Percentiles rank a stretch among this genome's conserved stretches.
Evolutionary conservation across 2,888 invertebrate genomes (phyloP).

Genomic region (Mellilla xanthometata): DNA sequence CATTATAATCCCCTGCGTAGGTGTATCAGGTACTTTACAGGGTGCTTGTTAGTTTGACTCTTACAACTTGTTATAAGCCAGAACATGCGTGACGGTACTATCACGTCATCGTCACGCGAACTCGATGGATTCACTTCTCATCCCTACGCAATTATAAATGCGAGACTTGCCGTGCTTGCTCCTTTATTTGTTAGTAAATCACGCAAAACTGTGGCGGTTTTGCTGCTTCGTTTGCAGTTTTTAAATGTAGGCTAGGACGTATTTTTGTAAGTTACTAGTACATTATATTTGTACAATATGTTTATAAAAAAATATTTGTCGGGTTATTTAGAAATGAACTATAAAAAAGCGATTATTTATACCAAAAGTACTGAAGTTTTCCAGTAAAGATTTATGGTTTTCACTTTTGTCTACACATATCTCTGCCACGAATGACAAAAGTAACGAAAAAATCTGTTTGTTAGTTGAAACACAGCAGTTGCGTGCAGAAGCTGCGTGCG

Average conservation of each 20-base stretch:
- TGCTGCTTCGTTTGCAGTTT: too few species aligned
- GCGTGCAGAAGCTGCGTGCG: constrained; percentile 77
- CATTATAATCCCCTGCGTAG: background rate
- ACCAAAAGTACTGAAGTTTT: too few species aligned
- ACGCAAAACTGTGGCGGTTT: constrained; percentile 40
- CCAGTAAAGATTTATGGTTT: too few species aligned
- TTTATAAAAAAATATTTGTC: too few species aligned
- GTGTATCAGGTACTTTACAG: constrained; percentile 15
- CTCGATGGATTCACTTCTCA: constrained; percentile 57
- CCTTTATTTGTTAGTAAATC: constrained; percentile 51
- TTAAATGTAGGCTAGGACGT: too few species aligned
- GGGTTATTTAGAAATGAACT: too few species aligned
- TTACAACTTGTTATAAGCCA: constrained; percentile 70
- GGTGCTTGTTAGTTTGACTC: constrained; percentile 67
- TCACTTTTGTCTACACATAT: too few species aligned
- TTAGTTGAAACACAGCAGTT: constrained; percentile 44
- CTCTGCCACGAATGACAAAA: constrained; percentile 36
- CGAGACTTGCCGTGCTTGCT: constrained; percentile 41
- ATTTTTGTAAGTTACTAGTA: too few species aligned
- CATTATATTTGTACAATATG: too few species aligned
- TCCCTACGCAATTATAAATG: constrained; percentile 59
- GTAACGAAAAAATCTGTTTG: constrained; percentile 40
- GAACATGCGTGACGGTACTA: constrained; percentile 75
- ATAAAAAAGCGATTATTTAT: too few species aligned
- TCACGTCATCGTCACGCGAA: constrained; percentile 77